Evolutionary conservation across 2,888 invertebrate species (phyloP).

Genomic region (Drosophila pseudotalamancana): DNA sequence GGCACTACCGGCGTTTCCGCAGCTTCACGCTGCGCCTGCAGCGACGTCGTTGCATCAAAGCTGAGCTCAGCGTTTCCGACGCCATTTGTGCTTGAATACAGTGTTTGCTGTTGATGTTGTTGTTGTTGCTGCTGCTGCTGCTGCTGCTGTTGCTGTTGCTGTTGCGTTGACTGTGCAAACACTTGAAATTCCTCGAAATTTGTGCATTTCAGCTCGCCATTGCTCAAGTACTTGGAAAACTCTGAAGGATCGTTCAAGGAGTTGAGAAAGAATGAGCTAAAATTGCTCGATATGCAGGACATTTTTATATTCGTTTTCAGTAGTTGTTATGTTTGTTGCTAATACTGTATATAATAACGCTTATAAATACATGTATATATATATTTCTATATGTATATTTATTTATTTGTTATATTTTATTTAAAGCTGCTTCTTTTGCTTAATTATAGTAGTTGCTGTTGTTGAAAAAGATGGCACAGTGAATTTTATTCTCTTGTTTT

Average conservation of each 20-base stretch:
- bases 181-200: conserved; percentile 83
- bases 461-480: conserved; percentile 61
- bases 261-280: conserved; percentile 84
- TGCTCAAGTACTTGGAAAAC: conserved; percentile 84
- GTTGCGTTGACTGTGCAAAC: conserved; percentile 66
- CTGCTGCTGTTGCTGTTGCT: conserved; percentile 41
- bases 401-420: conserved; percentile 34
- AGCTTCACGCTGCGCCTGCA: conserved; percentile 35
- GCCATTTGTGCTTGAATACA: conserved; percentile 75
- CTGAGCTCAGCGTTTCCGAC: conserved; percentile 43
- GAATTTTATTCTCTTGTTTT: conserved; percentile 47
- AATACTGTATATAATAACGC: conserved; percentile 65
- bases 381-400: conserved; percentile 15
- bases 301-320: conserved; percentile 65
- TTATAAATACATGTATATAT: conserved; percentile 29
- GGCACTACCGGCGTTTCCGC: conserved; percentile 32
- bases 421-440: conserved; percentile 68
- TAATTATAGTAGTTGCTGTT: conserved; percentile 32
- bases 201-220: conserved; percentile 83
- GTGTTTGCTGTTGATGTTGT: conserved; percentile 54
- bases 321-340: conserved; percentile 42
- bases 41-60: conserved; percentile 48
- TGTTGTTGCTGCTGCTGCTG: conserved; percentile 40
- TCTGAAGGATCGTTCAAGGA: conserved; percentile 84
- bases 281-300: conserved; percentile 84